These are phyloP conservation scores for Epinephelus awoara DNA, from an alignment of 2,797 vertebrate genomes.

Conservation along the genomic window DNA sequence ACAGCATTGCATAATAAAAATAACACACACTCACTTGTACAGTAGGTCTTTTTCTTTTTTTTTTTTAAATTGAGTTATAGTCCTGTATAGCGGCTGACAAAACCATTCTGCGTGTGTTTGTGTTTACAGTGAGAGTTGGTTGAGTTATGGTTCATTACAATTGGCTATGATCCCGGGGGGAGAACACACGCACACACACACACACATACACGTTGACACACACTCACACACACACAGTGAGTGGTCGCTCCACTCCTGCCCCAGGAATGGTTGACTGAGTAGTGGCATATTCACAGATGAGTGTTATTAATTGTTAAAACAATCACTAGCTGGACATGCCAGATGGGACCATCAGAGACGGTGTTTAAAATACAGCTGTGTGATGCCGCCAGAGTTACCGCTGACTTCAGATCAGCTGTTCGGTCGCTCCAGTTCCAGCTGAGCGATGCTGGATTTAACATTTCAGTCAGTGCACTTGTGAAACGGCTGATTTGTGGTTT, in stretches of 20 bases:
- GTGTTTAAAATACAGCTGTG: constrained; percentile 1
- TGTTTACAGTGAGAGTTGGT: constrained; percentile 73
- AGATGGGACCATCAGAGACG: constrained; percentile 52
- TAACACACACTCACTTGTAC: constrained; percentile 67
- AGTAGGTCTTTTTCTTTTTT: constrained; percentile 30
- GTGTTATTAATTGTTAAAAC: constrained; percentile 46
- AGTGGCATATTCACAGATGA: constrained; percentile 84
- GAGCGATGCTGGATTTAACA: not conserved
- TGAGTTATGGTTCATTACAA: constrained; percentile 77
- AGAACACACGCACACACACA: constrained; percentile 28
- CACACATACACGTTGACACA: constrained; percentile 15
- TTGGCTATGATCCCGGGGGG: constrained; percentile 67
- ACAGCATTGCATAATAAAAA: constrained; percentile 89
- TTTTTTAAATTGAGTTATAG: constrained; percentile 43
- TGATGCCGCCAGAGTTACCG: not conserved
- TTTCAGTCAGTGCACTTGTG: not conserved
- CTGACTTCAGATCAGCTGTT: constrained; percentile 16
- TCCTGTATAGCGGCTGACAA: constrained; percentile 59
- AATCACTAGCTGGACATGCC: constrained; percentile 52
- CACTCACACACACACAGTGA: constrained; percentile 76
- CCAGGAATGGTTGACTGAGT: constrained; percentile 72
- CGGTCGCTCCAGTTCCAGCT: not conserved
- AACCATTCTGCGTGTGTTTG: constrained; percentile 56
- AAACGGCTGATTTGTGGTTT: not conserved
- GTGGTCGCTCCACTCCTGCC: constrained; percentile 75